Conservation (phyloP, 2,888 invertebrate species). For the Mesoligia furuncula region DNA sequence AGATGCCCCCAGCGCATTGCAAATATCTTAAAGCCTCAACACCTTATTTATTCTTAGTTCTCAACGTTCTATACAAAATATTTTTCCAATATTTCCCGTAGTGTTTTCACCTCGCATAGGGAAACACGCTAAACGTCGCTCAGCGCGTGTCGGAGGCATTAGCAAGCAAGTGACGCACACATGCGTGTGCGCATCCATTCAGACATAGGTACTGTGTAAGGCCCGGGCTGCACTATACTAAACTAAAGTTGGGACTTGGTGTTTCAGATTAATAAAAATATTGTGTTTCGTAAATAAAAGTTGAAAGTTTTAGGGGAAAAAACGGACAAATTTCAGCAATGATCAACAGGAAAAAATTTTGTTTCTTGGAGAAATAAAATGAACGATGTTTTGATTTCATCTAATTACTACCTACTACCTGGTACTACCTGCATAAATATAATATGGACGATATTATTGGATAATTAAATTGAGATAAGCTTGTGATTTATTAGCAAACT, state of each 20-base stretch:
- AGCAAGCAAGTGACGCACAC: constrained; percentile 66
- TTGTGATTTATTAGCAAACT: constrained; percentile 12
- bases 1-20: not conserved
- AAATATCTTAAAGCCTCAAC: constrained; percentile 22
- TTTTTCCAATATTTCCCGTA: constrained; percentile 55
- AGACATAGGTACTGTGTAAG: constrained; percentile 45
- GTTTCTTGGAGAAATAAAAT: not conserved
- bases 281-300: not conserved
- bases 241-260: not conserved
- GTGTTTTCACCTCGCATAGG: constrained; percentile 59
- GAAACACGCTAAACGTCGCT: constrained; percentile 67
- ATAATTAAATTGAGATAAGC: constrained; percentile 31
- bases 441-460: constrained; percentile 5
- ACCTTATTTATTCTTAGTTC: constrained; percentile 37
- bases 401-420: not conserved
- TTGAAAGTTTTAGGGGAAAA: not conserved
- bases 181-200: constrained; percentile 61
- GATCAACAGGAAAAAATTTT: too few relatives aligned
- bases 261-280: not conserved
- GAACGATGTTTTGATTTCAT: not conserved
- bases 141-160: constrained; percentile 75
- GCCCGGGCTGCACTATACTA: constrained; percentile 30
- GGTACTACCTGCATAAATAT: not conserved
- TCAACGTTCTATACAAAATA: constrained; percentile 23
- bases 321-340: not conserved